Evolutionary conservation across 2,113 vertebrate species (phyloP), one percentile per base, ranked within the genome.

Genomic region (Cyanistes caeruleus): DNA sequence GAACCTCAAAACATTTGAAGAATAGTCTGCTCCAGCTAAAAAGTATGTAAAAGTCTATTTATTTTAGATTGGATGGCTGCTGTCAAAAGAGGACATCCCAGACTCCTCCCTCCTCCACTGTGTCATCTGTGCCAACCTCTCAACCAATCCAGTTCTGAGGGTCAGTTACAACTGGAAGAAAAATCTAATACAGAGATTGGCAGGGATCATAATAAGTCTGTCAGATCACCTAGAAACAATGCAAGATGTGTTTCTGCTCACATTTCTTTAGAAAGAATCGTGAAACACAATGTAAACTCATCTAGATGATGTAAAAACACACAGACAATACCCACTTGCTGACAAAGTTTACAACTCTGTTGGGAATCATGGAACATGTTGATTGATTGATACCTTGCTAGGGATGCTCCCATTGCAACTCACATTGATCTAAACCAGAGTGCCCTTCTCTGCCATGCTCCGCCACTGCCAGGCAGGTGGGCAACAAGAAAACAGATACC

Each of bases 341-440:
- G 63, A 21, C 35, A 60, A 53, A 87, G n/a, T 28, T 60, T 33
- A 77, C 9, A 69, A 23, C 4, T 77, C 73, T 28, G 13, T 48
- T n/a, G 44, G 11, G 19, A 68, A 39, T 49, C 8, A 27, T 2
- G 0, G 56, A 82, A 41, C 0, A n/a, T n/a, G n/a, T n/a, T n/a
- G n/a, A n/a, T n/a, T 13, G 15, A 13, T 2, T 2, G 31, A 43
- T 33, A 16, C 20, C 27, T 41, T 55, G 24, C 35, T 67, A 49
- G 19, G 4, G 21, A 5, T 53, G 44, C 35, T 79, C 39, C 74
- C 70, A 73, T 0, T 17, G 56, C 65, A 92, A 20, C 30, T 43
- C 59, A 14, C 25, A 11, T 19, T 55, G 15, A 67, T 15, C 46
- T 33, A 46, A 91, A 84, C 3, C 33, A 73, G 10, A 4, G 43